Evolutionary conservation across 2,113 vertebrate genomes (phyloP).

Genomic region (Chlamydotis undulata): DNA sequence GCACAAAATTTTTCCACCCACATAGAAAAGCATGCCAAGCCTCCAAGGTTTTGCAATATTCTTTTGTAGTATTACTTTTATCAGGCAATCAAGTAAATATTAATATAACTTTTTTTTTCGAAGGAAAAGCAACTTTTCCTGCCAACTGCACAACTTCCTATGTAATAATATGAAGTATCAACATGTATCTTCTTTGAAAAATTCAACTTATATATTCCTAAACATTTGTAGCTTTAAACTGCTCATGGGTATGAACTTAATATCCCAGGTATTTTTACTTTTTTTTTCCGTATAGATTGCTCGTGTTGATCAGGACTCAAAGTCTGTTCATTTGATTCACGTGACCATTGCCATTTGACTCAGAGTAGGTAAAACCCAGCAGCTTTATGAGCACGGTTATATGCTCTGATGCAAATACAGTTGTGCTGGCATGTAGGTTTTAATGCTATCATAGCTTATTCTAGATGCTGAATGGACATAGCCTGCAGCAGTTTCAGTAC

Average conservation of each 20-base stretch:
- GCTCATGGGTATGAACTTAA: neutral
- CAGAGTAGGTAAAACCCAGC: neutral
- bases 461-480: neutral
- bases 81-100: slow-evolving; percentile 80
- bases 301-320: neutral
- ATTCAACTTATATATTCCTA: slow-evolving; percentile 1
- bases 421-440: neutral
- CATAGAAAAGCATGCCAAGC: slow-evolving; percentile 75
- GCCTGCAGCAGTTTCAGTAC: slow-evolving; percentile 5
- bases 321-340: neutral
- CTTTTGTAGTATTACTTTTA: slow-evolving; percentile 83
- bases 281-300: neutral
- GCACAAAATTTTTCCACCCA: slow-evolving; percentile 78
- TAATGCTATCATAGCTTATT: neutral
- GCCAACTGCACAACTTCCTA: slow-evolving; percentile 60
- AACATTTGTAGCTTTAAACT: slow-evolving; percentile 24
- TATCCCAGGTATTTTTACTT: neutral
- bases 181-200: slow-evolving; percentile 52
- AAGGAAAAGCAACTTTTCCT: slow-evolving; percentile 57
- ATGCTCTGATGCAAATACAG: neutral
- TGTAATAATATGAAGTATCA: slow-evolving; percentile 56
- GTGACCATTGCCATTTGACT: neutral
- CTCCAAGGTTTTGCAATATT: slow-evolving; percentile 82
- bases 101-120: slow-evolving; percentile 72
- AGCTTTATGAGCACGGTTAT: neutral